Base-by-base conservation (phyloP, 2,888 invertebrate species). In the Hypomecis punctinalis region DNA sequence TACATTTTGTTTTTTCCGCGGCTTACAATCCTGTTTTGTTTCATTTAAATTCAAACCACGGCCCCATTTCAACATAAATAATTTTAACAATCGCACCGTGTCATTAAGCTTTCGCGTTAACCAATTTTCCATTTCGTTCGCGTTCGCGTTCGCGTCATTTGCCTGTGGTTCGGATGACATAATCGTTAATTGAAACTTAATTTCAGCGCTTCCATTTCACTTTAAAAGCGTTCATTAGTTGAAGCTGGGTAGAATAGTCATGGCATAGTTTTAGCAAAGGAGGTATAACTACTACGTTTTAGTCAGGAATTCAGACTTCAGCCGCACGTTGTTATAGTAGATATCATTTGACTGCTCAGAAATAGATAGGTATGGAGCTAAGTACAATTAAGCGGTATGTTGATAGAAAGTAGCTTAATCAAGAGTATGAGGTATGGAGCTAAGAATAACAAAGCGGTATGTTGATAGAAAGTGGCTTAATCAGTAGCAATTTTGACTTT, bases 161-260 rank as follows among this genome's bases (percentile, higher is more conserved):
- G 40, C 42, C 33, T 33, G 54, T 35, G 54, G 54, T 36, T n/a
- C 8, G n/a, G 47, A 36, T 45, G 53, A 48, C 58, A 52, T 56
- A 56, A 57, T 58, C 48, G 54, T 58, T 63, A 58, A 63, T 58
- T 48, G 48, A n/a, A 47, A 45, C 42, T 40, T 63, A 63, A 58
- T 63, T 62, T 51, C 10, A 35, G 47, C 33, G 47, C 40, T 11
- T 39, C 10, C 11, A 60, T 52, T 60, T 42, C 45, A 60, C 11
- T 36, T 55, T 54, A 42, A 37, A 36, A 45, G 36, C 55, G 55
- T 35, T 37, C 33, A 52, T 45, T 37, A 45, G 55, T 55, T 36
- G 36, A 35, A 55, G 11, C 53, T 42, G 53, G 10, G 11, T 36
- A 11, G 11, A 23, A 23, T 23, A 3, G 23, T 3, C 23, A 23